phyloP scores from a whole-genome alignment of 2,797 vertebrate genomes.

The Aeoliscus strigatus region DNA sequence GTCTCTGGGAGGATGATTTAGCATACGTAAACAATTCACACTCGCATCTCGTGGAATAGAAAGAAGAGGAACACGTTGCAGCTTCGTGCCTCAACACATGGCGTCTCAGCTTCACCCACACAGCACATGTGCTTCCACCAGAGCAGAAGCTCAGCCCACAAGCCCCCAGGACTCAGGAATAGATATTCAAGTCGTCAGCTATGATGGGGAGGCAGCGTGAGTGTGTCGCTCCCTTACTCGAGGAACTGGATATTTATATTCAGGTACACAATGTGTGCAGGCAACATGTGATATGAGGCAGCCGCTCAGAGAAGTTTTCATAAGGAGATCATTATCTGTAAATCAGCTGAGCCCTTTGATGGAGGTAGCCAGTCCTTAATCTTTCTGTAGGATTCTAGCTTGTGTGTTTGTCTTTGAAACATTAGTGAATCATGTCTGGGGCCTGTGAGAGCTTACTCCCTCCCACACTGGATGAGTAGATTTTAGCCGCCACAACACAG shows the following conservation, averaged over 20 bases:
- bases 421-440: constrained; percentile 43
- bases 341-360: too few relatives aligned
- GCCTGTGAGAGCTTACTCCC: constrained; percentile 22
- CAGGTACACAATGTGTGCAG: background rate
- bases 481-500: constrained; percentile 14
- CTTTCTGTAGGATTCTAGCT: too few relatives aligned
- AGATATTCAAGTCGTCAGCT: constrained; percentile 36
- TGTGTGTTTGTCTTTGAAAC: constrained; percentile 15
- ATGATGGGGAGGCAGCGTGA: constrained; percentile 7
- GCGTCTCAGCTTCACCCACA: constrained; percentile 54
- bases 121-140: constrained; percentile 53
- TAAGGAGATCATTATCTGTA: too few relatives aligned
- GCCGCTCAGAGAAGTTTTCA: too few relatives aligned
- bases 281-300: constrained; percentile 7
- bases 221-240: too few relatives aligned
- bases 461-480: constrained; percentile 31
- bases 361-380: too few relatives aligned
- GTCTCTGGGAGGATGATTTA: constrained; percentile 30
- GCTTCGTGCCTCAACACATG: constrained; percentile 57
- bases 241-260: constrained; percentile 7
- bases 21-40: constrained; percentile 30
- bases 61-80: constrained; percentile 48
- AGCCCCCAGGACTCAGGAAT: constrained; percentile 43
- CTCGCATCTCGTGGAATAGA: constrained; percentile 15
- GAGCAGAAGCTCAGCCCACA: constrained; percentile 41